Conservation (phyloP, 2,888 invertebrate species). For the Ormyrus labotus region DNA sequence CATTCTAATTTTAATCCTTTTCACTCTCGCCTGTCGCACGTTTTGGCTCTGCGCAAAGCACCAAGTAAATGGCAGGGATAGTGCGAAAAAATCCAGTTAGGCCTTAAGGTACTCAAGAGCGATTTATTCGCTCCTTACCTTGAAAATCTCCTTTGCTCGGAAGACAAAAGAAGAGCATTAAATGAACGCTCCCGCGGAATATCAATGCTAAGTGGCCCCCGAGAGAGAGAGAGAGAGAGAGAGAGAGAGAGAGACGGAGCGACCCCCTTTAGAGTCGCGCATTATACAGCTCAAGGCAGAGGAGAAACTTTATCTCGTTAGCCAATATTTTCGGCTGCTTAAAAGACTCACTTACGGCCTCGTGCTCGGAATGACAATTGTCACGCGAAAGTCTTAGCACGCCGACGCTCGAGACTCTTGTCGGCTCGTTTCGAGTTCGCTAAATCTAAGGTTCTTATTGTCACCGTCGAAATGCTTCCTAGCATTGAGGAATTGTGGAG, state of each 20-base stretch:
- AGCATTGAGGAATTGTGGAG: too few relatives aligned
- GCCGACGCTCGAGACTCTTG: not conserved
- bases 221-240: not conserved
- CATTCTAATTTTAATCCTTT: too few relatives aligned
- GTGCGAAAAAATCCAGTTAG: too few relatives aligned
- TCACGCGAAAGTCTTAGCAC: not conserved
- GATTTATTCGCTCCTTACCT: constrained; percentile 59
- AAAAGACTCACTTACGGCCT: constrained; percentile 41
- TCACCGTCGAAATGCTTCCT: too few relatives aligned
- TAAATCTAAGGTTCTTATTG: too few relatives aligned
- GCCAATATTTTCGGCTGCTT: constrained; percentile 49
- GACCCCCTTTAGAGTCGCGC: constrained; percentile 26
- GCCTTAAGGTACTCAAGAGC: constrained; percentile 18
- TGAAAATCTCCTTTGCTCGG: constrained; percentile 59
- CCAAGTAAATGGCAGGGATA: too few relatives aligned
- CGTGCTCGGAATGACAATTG: constrained; percentile 51
- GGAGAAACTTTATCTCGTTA: constrained; percentile 56
- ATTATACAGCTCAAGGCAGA: not conserved
- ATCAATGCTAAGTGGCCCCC: constrained; percentile 62
- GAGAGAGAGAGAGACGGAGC: not conserved
- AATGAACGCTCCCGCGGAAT: constrained; percentile 64
- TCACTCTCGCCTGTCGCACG: too few relatives aligned
- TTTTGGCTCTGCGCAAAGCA: too few relatives aligned
- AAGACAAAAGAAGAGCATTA: constrained; percentile 69
- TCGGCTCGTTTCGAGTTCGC: not conserved